Percentiles rank a stretch among this genome's conserved stretches.
phyloP scores from a whole-genome alignment of 1,140 invertebrate species.

The Mercenaria mercenaria region DNA sequence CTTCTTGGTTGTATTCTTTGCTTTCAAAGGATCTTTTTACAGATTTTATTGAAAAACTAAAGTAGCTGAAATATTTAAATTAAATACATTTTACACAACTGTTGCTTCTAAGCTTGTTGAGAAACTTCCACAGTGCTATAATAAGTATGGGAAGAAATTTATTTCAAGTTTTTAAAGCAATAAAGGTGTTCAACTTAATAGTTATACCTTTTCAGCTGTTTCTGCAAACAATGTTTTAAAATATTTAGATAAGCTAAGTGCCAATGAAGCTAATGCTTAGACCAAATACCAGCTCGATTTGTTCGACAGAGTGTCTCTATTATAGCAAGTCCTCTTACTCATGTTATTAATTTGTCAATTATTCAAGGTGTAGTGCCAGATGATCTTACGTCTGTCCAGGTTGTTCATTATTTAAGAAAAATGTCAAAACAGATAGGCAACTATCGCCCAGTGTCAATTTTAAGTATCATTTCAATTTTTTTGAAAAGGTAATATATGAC shows the following conservation, averaged over 20 bases:
- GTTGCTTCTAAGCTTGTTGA: no score
- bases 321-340: slow-evolving; percentile 7
- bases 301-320: neutral
- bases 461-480: slow-evolving; percentile 36
- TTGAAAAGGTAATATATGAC: slow-evolving; percentile 51
- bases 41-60: no score
- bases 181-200: neutral
- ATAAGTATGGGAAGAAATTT: no score
- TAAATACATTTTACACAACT: no score
- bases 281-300: slow-evolving; percentile 32
- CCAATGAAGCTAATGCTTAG: slow-evolving; percentile 10
- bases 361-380: slow-evolving; percentile 40
- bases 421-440: no score
- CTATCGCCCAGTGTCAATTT: slow-evolving; percentile 33
- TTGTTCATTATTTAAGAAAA: no score
- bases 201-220: neutral
- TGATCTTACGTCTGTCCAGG: slow-evolving; percentile 1
- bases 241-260: neutral
- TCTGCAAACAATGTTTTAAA: neutral
- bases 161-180: neutral
- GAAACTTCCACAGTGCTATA: neutral
- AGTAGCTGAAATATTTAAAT: no score
- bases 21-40: no score
- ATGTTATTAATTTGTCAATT: slow-evolving; percentile 16
- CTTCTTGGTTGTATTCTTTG: no score